phyloP scores from a whole-genome alignment of 1,140 invertebrate species.

The Brachionus sp. region DNA sequence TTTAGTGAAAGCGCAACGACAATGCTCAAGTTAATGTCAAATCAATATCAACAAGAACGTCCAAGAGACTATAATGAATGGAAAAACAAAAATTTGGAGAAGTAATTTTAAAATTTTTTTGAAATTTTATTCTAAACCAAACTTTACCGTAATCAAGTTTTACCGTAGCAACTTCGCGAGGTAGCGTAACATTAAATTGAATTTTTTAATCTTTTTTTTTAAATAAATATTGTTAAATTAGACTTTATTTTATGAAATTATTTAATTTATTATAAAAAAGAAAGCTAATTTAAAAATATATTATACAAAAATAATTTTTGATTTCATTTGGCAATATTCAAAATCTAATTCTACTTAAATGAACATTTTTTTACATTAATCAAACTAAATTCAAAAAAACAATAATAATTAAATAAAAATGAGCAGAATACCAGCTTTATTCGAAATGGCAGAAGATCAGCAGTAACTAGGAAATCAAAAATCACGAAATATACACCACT shows the following conservation, averaged over 20 bases:
- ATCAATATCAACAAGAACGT: constrained; percentile 5
- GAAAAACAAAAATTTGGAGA: background rate
- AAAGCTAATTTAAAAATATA: no score
- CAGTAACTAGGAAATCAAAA: no score
- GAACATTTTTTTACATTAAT: no score
- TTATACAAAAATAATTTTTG: no score
- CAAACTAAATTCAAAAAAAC: no score
- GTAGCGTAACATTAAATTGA: background rate
- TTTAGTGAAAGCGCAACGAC: constrained; percentile 3
- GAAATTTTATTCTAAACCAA: background rate
- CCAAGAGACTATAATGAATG: constrained; percentile 9
- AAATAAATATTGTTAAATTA: background rate
- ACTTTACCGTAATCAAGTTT: background rate
- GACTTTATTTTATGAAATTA: background rate
- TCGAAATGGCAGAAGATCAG: no score
- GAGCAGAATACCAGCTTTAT: no score
- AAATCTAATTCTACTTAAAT: no score
- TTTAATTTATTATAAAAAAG: background rate
- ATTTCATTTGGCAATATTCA: no score
- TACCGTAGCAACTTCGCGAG: background rate
- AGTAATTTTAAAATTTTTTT: background rate
- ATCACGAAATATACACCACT: no score
- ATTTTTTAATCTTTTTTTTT: constrained; percentile 2
- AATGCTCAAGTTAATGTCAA: constrained; percentile 3
- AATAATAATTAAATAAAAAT: no score